phyloP scores from a whole-genome alignment of 2,113 vertebrate species.

The Rhineura floridana region DNA sequence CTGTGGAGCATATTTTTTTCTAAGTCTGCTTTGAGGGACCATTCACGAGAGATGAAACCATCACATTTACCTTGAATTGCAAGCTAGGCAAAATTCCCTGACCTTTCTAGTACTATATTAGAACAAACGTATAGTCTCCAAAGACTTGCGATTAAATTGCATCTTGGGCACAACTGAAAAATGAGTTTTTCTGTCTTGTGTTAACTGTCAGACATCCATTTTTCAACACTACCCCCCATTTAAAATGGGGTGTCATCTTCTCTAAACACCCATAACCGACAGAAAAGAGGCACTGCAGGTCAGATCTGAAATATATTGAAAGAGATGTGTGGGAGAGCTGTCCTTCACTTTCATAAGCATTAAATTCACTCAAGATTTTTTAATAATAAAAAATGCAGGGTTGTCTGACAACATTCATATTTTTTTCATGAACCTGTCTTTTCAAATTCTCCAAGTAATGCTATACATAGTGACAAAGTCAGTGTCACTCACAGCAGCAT shows the following conservation, averaged over 20 bases:
- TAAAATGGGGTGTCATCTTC: constrained; percentile 45
- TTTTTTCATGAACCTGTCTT: constrained; percentile 75
- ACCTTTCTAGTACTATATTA: constrained; percentile 24
- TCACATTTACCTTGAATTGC: not conserved
- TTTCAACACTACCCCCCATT: constrained; percentile 22
- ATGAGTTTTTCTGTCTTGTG: constrained; percentile 7
- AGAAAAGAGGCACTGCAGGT: constrained; percentile 58
- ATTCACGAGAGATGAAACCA: not conserved
- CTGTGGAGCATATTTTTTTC: not conserved
- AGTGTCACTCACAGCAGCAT: constrained; percentile 60
- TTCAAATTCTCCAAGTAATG: constrained; percentile 68
- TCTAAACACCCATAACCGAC: constrained; percentile 52
- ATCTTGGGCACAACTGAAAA: constrained; percentile 19
- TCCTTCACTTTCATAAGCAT: constrained; percentile 66
- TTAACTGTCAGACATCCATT: constrained; percentile 34
- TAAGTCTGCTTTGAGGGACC: not conserved
- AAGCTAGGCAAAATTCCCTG: not conserved
- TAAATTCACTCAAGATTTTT: constrained; percentile 73
- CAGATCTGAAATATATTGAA: constrained; percentile 66
- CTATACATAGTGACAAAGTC: constrained; percentile 61
- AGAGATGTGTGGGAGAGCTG: constrained; percentile 59
- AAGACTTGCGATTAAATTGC: constrained; percentile 24
- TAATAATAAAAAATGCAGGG: constrained; percentile 73
- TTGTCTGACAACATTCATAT: constrained; percentile 75
- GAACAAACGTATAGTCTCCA: not conserved